Base-by-base conservation (phyloP, 2,888 invertebrate genomes). In the Eilema sororculum region DNA sequence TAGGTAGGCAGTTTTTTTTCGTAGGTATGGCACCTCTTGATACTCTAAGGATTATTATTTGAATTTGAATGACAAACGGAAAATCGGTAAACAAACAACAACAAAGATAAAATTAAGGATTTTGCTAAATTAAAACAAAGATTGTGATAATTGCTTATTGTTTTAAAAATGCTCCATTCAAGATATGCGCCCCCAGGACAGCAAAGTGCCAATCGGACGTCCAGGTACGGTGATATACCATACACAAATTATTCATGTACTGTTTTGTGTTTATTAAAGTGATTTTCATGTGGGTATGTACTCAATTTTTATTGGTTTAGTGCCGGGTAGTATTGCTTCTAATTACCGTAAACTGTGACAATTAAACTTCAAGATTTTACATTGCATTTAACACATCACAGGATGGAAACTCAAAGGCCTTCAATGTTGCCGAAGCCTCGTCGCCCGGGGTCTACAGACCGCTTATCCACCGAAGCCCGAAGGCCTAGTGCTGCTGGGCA, bases 401-500 rank as follows among this genome's bases (percentile, higher is more conserved):
- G 92, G 72, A 68, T 90, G 57, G 93, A 94, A 77, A 89, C 89
- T 12, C 65, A 57, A 57, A 93, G 89, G 72, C 91, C 88, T 0
- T 95, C 95, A 0, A 73, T 94, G 77, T 79, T 95, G 57, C 95
- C 94, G 1, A 91, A 91, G 76, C 92, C 91, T 0, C 89, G 91
- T 0, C 89, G 91, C 0, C 89, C 89, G 2, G 91, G 89, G 5
- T 95, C 95, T 2, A 91, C 87, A 0, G 95, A 95, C 75, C 90
- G 94, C 0, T 75, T 90, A 3, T 94, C 95, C 0, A 81, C 82
- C 2, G 95, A 95, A 66, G 84, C 88, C 0, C 89, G 90, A 0
- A 78, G 93, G 13, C 92, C 93, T 0, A 93, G 92, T 62, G 83
- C 86, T 33, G 78, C 87, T 0, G 90, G 90, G 0, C 86, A 85